A percentile compares a stretch with the other conserved stretches of the same genome.
Conservation (phyloP, 2,113 vertebrate species). For the Ovis canadensis region DNA sequence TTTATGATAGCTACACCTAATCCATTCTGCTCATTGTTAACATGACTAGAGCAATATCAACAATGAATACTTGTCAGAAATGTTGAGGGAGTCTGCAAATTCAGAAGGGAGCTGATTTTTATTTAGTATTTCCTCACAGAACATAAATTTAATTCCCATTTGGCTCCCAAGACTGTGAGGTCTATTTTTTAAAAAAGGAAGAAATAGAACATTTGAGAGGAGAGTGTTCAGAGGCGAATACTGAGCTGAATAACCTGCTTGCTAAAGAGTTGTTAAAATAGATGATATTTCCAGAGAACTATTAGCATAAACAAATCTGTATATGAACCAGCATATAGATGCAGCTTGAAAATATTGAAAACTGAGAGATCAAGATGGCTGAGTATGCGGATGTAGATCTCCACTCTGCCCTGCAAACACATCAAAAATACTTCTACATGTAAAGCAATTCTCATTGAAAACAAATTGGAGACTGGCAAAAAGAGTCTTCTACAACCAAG, state of each 20-base stretch:
- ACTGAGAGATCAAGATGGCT: not conserved
- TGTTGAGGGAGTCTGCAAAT: not conserved
- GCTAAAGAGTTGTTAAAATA: slow-evolving; percentile 31
- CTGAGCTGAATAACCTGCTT: not conserved
- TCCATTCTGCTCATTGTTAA: not conserved
- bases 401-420: not conserved
- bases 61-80: not conserved
- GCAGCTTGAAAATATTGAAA: not conserved
- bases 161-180: not conserved
- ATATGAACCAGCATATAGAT: not conserved
- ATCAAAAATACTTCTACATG: not conserved
- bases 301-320: not conserved
- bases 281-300: not conserved
- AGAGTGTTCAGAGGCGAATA: not conserved
- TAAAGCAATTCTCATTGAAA: not conserved
- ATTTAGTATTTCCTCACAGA: slow-evolving; percentile 40
- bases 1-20: slow-evolving; percentile 39
- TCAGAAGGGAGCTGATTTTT: slow-evolving; percentile 12
- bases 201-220: not conserved
- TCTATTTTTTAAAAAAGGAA: not conserved
- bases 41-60: not conserved
- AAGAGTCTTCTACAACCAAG: not conserved
- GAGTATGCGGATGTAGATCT: not conserved
- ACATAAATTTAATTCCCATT: slow-evolving; percentile 47
- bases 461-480: not conserved